Conservation (phyloP, 2,888 invertebrate genomes). For the Drosophila formosana region DNA sequence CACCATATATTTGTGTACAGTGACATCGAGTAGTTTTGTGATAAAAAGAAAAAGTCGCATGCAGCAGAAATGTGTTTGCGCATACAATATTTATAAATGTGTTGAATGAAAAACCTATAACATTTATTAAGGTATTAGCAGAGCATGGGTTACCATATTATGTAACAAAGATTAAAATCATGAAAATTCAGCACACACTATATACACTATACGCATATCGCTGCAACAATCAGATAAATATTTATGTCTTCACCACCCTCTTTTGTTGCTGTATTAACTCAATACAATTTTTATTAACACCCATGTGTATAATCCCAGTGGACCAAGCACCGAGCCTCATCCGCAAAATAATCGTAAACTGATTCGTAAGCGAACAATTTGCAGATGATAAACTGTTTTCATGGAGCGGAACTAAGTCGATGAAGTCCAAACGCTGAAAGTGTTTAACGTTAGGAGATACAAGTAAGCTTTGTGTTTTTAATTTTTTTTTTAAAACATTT, state of each 20-base stretch:
- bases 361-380: too few relatives aligned
- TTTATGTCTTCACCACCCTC: conserved; percentile 46
- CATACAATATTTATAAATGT: conserved; percentile 17
- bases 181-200: conserved; percentile 56
- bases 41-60: conserved; percentile 10
- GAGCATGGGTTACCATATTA: conserved; percentile 30
- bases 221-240: conserved; percentile 52
- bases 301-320: conserved; percentile 4
- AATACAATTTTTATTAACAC: conserved; percentile 47
- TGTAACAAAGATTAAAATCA: conserved; percentile 54
- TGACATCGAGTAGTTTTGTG: not conserved
- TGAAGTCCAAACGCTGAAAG: too few relatives aligned
- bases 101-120: conserved; percentile 29
- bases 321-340: not conserved
- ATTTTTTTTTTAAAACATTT: too few relatives aligned
- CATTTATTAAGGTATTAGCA: conserved; percentile 51
- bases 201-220: conserved; percentile 23
- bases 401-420: too few relatives aligned
- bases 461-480: too few relatives aligned
- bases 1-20: conserved; percentile 1
- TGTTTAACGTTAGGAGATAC: too few relatives aligned
- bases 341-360: too few relatives aligned
- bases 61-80: conserved; percentile 27
- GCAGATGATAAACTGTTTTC: too few relatives aligned
- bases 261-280: conserved; percentile 50